Percentiles rank a stretch among this genome's conserved stretches.
Conservation (phyloP, 2,113 vertebrate genomes). For the Melanocharis versteri region DNA sequence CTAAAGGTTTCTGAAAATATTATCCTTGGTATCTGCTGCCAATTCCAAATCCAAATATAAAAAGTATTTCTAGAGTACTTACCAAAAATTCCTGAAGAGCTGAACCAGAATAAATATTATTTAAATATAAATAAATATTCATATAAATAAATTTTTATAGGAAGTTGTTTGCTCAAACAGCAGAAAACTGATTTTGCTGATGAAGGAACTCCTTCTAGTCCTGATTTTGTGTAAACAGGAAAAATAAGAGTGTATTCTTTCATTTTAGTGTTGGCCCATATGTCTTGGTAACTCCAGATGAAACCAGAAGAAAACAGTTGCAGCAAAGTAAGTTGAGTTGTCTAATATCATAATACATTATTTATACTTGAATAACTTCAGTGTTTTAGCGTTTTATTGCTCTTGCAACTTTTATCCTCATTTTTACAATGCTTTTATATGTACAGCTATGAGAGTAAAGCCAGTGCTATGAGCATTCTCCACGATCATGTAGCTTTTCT, state of each 20-base stretch:
- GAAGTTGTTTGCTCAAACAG: background rate
- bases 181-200: background rate
- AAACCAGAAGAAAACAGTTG: conserved; percentile 66
- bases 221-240: background rate
- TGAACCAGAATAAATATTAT: background rate
- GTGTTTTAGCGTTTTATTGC: background rate
- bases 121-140: no score
- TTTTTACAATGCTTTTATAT: background rate
- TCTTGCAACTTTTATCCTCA: background rate
- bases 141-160: background rate
- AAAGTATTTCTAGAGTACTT: background rate
- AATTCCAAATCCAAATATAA: background rate
- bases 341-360: background rate
- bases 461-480: background rate
- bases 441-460: background rate
- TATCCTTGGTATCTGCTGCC: background rate
- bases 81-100: background rate
- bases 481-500: background rate
- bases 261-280: conserved; percentile 69
- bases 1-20: background rate
- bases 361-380: background rate
- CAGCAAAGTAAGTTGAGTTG: conserved; percentile 71
- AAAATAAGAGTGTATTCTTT: conserved; percentile 18
- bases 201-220: background rate
- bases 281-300: conserved; percentile 75